These are phyloP conservation scores for Tetramorium bicarinatum DNA, from an alignment of 2,888 invertebrate genomes.

Conservation along the genomic window DNA sequence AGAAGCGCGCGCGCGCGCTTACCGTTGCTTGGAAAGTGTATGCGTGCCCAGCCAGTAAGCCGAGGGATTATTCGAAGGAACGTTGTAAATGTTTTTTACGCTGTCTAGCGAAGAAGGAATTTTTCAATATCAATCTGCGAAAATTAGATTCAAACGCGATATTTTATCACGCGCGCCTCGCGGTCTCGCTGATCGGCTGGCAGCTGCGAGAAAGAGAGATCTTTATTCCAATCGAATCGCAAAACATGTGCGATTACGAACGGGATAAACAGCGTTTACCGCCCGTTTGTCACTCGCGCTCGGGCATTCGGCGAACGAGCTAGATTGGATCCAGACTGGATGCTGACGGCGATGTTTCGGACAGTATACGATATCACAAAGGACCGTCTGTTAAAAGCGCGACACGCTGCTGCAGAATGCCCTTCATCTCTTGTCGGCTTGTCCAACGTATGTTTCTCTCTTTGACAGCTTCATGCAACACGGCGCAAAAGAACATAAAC, in stretches of 20 bases:
- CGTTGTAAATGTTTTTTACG: not conserved
- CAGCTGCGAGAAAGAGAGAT: not conserved
- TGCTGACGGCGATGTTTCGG: constrained; percentile 72
- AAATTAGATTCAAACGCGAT: not conserved
- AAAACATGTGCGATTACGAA: constrained; percentile 4
- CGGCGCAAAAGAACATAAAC: constrained; percentile 47
- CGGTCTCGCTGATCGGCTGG: not conserved
- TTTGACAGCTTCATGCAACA: constrained; percentile 58
- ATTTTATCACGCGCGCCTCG: not conserved
- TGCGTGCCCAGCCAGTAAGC: not conserved
- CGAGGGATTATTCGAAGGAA: not conserved
- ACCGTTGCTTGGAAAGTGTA: constrained; percentile 41
- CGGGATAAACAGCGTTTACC: not conserved
- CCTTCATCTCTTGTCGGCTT: constrained; percentile 61
- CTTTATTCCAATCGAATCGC: not conserved
- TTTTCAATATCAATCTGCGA: not conserved
- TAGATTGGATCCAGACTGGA: constrained; percentile 72
- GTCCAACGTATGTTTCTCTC: constrained; percentile 48
- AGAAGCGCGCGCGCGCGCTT: constrained; percentile 62
- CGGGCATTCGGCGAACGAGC: constrained; percentile 47
- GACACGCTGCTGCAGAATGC: constrained; percentile 40
- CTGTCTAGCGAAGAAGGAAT: not conserved
- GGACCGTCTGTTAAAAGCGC: constrained; percentile 64
- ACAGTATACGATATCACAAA: constrained; percentile 66
- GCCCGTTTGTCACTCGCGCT: constrained; percentile 13